These are phyloP conservation scores for Anomalospiza imberbis DNA, from an alignment of 2,797 vertebrate species.

Conservation along the genomic window DNA sequence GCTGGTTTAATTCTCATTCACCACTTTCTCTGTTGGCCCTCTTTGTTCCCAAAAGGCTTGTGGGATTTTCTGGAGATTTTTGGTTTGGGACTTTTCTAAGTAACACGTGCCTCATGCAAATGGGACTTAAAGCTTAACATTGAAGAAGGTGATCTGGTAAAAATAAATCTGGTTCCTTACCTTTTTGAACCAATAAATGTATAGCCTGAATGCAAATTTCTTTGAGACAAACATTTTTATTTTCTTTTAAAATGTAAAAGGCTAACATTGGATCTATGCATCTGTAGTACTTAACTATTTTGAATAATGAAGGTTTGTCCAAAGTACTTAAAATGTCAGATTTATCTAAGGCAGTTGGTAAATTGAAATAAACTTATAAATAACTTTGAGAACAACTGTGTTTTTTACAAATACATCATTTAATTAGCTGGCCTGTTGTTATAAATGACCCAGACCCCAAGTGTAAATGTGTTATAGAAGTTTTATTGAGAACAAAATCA, in stretches of 20 bases:
- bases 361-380: not conserved
- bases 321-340: not conserved
- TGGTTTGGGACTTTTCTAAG: not conserved
- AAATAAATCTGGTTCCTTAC: not conserved
- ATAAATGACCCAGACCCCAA: not conserved
- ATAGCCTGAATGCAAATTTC: not conserved
- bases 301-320: not conserved
- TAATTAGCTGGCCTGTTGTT: not conserved
- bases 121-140: not conserved
- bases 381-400: not conserved
- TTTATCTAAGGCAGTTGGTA: not conserved
- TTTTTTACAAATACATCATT: not conserved
- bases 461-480: not conserved
- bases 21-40: not conserved
- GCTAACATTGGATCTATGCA: not conserved
- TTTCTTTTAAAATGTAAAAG: not conserved
- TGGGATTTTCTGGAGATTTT: not conserved
- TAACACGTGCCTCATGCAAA: rapidly evolving
- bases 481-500: not conserved
- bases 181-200: not conserved
- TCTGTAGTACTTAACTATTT: not conserved
- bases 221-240: not conserved
- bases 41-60: not conserved
- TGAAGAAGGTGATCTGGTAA: not conserved
- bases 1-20: not conserved